phyloP scores from a whole-genome alignment of 2,113 vertebrate species.

The Antidorcas marsupialis region DNA sequence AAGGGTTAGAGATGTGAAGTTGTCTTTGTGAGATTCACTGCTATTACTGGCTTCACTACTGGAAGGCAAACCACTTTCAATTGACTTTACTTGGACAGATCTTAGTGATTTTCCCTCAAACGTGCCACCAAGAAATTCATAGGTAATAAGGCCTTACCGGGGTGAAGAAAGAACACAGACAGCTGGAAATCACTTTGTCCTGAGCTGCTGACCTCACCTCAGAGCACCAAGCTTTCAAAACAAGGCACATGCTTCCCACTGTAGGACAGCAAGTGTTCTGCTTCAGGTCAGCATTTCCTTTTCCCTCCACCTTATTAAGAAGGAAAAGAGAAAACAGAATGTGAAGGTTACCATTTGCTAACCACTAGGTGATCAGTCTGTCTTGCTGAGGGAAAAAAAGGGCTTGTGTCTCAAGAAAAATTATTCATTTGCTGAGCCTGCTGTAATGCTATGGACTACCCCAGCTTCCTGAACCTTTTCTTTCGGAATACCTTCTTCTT shows the following conservation, averaged over 20 bases:
- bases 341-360: background rate
- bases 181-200: background rate
- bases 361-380: background rate
- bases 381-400: background rate
- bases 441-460: background rate
- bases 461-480: background rate
- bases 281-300: background rate
- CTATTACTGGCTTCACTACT: background rate
- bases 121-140: background rate
- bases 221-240: background rate
- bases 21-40: background rate
- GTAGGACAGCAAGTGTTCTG: background rate
- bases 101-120: background rate
- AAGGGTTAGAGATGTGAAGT: background rate
- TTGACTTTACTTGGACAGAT: background rate
- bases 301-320: background rate
- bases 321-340: background rate
- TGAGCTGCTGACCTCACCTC: background rate
- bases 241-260: background rate
- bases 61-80: background rate
- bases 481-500: background rate
- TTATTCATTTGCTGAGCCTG: background rate
- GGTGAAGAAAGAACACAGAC: background rate
- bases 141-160: background rate
- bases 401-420: background rate